Evolutionary conservation across 1,140 invertebrate genomes (phyloP).

Genomic region (Ostrea denselamellosa): DNA sequence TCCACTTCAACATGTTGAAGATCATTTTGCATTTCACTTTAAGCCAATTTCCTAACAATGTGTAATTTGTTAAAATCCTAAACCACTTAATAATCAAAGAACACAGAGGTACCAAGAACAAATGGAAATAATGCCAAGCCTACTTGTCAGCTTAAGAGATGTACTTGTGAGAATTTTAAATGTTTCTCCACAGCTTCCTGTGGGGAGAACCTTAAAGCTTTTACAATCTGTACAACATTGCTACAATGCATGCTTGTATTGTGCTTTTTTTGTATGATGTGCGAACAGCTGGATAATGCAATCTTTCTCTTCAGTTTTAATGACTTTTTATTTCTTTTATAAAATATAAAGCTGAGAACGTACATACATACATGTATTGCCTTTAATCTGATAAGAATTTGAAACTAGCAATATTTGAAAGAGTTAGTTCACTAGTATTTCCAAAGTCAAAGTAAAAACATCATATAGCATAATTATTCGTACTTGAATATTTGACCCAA

Average conservation of each 20-base stretch:
- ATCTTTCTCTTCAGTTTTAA: neutral
- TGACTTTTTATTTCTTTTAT: neutral
- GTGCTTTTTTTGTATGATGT: neutral
- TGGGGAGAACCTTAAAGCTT: neutral
- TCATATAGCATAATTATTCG: too few species aligned
- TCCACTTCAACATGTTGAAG: neutral
- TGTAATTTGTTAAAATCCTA: neutral
- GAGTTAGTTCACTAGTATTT: too few species aligned
- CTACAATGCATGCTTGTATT: neutral
- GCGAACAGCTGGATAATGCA: neutral
- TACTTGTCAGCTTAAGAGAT: neutral
- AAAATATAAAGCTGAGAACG: too few species aligned
- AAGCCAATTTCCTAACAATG: neutral
- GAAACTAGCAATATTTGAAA: too few species aligned
- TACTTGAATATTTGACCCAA: too few species aligned
- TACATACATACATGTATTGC: too few species aligned
- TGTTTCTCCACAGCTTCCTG: neutral
- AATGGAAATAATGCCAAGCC: neutral
- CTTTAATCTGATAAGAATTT: too few species aligned
- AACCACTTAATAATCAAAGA: conserved; percentile 15
- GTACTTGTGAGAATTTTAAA: conserved; percentile 25
- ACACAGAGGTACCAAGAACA: neutral
- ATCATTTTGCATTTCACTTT: too few species aligned
- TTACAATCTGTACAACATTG: neutral
- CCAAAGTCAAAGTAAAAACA: too few species aligned